These are phyloP conservation scores for Acanthopagrus latus DNA, from an alignment of 2,797 vertebrate genomes.

Conservation along the genomic window DNA sequence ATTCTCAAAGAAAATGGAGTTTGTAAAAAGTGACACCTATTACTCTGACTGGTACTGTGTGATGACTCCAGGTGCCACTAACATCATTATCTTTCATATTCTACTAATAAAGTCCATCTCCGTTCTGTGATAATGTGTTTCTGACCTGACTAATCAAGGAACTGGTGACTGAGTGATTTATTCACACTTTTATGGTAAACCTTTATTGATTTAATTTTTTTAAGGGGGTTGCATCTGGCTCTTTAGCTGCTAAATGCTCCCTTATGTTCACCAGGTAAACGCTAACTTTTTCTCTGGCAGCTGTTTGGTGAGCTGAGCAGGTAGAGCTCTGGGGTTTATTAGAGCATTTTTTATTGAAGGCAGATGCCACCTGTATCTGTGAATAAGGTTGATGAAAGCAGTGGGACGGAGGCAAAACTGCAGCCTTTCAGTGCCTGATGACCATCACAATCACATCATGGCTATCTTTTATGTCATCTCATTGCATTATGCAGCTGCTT, in stretches of 20 bases:
- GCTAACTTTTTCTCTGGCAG: neutral
- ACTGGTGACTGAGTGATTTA: neutral
- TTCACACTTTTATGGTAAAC: too few species aligned
- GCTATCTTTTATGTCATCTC: neutral
- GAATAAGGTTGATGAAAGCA: neutral
- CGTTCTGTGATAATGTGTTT: constrained; percentile 18
- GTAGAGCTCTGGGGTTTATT: neutral
- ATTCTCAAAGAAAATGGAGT: constrained; percentile 5
- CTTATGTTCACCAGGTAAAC: neutral
- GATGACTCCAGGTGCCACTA: constrained; percentile 20
- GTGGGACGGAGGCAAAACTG: neutral
- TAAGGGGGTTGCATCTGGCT: neutral
- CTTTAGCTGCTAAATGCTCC: neutral
- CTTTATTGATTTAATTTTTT: too few species aligned
- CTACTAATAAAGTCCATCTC: constrained; percentile 6
- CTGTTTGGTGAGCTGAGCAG: neutral
- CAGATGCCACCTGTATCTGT: neutral
- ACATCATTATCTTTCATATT: constrained; percentile 24
- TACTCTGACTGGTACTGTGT: constrained; percentile 16
- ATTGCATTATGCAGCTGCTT: neutral
- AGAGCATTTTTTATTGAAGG: neutral
- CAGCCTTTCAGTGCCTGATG: too few species aligned
- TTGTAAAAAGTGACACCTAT: constrained; percentile 11
- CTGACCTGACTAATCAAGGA: constrained; percentile 15
- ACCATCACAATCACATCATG: neutral